A percentile compares a stretch with the other conserved stretches of the same genome.
These are phyloP conservation scores for Rhinogobio ventralis DNA, from an alignment of 2,797 vertebrate genomes.

Conservation along the genomic window DNA sequence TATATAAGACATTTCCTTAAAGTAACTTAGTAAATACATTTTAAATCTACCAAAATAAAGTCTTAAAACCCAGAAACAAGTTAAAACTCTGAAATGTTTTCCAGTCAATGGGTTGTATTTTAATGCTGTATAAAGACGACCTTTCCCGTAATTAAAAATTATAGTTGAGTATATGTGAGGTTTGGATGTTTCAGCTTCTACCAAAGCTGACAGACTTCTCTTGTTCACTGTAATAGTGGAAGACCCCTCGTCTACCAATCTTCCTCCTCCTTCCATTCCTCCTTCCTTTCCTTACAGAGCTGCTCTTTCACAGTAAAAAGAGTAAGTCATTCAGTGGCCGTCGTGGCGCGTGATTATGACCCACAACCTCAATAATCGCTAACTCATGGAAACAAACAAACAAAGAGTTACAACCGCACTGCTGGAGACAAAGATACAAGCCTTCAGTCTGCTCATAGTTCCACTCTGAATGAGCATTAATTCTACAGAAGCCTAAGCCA, in stretches of 20 bases:
- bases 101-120: slow-evolving; percentile 12
- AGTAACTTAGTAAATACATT: neutral
- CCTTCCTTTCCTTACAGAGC: slow-evolving; percentile 72
- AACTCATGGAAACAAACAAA: slow-evolving; percentile 50
- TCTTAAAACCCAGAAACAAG: neutral
- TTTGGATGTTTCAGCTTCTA: slow-evolving; percentile 17
- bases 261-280: slow-evolving; percentile 65
- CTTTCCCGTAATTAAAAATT: slow-evolving; percentile 28
- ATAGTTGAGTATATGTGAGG: slow-evolving; percentile 12
- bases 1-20: neutral
- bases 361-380: slow-evolving; percentile 32
- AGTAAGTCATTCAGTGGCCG: slow-evolving; percentile 54
- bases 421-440: slow-evolving; percentile 23
- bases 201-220: slow-evolving; percentile 31
- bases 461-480: neutral
- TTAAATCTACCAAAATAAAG: neutral
- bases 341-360: slow-evolving; percentile 35
- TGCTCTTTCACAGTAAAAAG: slow-evolving; percentile 66
- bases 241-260: slow-evolving; percentile 72
- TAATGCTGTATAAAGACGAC: neutral
- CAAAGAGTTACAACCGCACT: slow-evolving; percentile 38
- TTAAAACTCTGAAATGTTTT: neutral
- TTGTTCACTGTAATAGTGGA: slow-evolving; percentile 68
- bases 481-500: neutral
- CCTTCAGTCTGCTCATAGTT: slow-evolving; percentile 29